Evolutionary conservation across 2,113 vertebrate genomes (phyloP).

Genomic region (Mus pahari): DNA sequence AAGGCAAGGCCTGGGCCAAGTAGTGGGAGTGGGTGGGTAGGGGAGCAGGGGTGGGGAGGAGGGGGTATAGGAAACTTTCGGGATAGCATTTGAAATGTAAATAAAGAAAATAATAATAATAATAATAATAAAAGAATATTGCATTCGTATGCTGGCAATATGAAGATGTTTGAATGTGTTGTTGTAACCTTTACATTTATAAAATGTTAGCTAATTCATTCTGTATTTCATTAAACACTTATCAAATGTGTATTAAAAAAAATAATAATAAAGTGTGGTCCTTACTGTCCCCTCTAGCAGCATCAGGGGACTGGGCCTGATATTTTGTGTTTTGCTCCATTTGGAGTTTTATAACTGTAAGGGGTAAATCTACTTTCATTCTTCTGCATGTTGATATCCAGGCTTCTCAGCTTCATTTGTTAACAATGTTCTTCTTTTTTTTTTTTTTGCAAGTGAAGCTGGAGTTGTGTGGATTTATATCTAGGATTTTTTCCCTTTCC

Average conservation of each 20-base stretch:
- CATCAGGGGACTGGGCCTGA: not conserved
- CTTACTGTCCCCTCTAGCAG: not conserved
- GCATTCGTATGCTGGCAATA: not conserved
- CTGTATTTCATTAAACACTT: not conserved
- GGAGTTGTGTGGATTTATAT: not conserved
- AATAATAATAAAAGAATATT: conserved; percentile 36
- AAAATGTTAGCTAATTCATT: not conserved
- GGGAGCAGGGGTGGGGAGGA: too few species aligned
- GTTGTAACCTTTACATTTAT: not conserved
- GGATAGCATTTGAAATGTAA: too few species aligned
- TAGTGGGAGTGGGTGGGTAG: too few species aligned
- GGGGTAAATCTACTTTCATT: not conserved
- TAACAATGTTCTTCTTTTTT: not conserved
- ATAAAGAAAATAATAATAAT: too few species aligned
- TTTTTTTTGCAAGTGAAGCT: not conserved
- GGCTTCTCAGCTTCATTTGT: not conserved
- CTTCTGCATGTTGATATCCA: not conserved
- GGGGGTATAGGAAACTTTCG: too few species aligned
- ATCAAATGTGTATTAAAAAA: not conserved
- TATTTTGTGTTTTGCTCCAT: not conserved
- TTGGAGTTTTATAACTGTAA: not conserved
- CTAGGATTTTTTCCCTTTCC: not conserved
- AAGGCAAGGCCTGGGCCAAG: too few species aligned
- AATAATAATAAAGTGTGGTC: too few species aligned
- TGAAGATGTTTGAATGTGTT: not conserved